Percentiles rank a stretch among this genome's conserved stretches.
Evolutionary conservation across 2,888 invertebrate species (phyloP).

Genomic region (Rotaria socialis): DNA sequence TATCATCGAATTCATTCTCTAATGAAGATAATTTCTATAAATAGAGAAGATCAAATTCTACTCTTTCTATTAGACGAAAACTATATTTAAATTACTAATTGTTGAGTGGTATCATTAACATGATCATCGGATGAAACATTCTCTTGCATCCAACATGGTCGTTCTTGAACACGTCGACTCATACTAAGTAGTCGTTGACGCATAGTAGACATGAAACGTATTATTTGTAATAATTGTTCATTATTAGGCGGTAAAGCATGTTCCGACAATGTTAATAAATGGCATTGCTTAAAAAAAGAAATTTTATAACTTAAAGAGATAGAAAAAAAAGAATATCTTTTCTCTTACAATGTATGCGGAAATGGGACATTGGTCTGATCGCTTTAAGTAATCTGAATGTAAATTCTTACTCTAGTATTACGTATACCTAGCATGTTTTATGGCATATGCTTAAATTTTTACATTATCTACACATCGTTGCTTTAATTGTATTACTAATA

Average conservation of each 20-base stretch:
- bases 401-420: no score
- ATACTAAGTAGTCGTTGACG: constrained; percentile 3
- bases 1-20: neutral
- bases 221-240: neutral
- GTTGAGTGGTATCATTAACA: neutral
- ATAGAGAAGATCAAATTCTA: neutral
- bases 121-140: neutral
- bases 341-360: no score
- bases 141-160: neutral
- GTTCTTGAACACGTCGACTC: neutral
- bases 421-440: no score
- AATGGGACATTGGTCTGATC: no score
- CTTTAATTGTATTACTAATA: no score
- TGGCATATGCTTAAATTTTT: no score
- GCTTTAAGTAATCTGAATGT: no score
- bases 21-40: neutral
- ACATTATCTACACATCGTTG: no score
- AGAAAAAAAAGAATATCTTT: no score
- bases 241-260: neutral
- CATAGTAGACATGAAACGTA: constrained; percentile 19
- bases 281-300: neutral
- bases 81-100: neutral
- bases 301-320: no score
- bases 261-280: constrained; percentile 6
- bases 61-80: neutral